Evolutionary conservation across 2,113 vertebrate genomes (phyloP).

Genomic region (Albula goreensis): DNA sequence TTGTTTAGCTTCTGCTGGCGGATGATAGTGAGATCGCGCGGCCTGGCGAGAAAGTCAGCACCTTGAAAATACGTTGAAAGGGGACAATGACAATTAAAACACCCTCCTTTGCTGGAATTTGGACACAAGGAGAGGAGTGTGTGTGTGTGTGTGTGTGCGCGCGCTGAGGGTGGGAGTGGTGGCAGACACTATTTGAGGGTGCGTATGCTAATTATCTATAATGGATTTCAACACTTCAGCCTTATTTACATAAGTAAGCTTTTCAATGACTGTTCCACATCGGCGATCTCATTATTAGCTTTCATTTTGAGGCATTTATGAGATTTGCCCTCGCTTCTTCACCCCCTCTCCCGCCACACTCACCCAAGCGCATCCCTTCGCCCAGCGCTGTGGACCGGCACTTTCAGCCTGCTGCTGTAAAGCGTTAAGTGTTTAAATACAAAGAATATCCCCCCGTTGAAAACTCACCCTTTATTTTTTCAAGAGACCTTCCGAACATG

Average conservation of each 20-base stretch:
- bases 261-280: conserved; percentile 76
- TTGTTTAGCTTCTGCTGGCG: conserved; percentile 80
- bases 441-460: conserved; percentile 40
- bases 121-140: conserved; percentile 2
- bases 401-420: conserved; percentile 29
- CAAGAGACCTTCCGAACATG: conserved; percentile 23
- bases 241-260: conserved; percentile 83
- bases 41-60: conserved; percentile 69
- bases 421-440: conserved; percentile 59
- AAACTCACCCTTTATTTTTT: conserved; percentile 54
- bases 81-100: conserved; percentile 38
- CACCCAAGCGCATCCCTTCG: neutral
- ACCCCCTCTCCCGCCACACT: conserved; percentile 49
- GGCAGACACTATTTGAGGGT: neutral
- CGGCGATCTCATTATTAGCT: conserved; percentile 78
- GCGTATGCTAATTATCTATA: conserved; percentile 84
- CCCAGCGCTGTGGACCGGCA: conserved; percentile 33
- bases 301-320: conserved; percentile 58
- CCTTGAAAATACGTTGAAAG: conserved; percentile 64
- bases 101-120: conserved; percentile 23
- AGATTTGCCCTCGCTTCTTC: conserved; percentile 58
- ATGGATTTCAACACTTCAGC: conserved; percentile 77
- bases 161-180: conserved; percentile 28
- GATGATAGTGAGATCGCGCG: conserved; percentile 78
- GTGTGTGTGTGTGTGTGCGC: conserved; percentile 31